Base-by-base conservation (phyloP, 2,888 invertebrate species). In the Xestia rhomboidea region DNA sequence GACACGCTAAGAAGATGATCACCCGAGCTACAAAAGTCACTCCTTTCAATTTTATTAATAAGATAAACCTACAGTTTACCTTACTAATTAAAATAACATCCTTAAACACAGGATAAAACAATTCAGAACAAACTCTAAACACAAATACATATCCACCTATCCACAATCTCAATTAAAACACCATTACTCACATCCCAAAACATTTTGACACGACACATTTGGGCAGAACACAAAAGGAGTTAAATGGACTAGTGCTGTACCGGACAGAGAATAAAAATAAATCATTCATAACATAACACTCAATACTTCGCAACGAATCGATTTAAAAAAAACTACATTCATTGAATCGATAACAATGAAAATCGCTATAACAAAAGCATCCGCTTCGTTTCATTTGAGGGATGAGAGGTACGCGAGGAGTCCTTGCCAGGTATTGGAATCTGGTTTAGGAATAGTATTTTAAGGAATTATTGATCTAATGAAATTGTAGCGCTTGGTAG, bases 311-410 rank as follows among this genome's bases (percentile, higher is more conserved):
- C 91, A 93, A 90, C 90, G 93, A 93, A 93, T 92, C 92, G 93
- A 94, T 94, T 95, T 92, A 92, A 93, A 95, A 93, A 95, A 95
- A 95, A 94, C 93, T 93, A 93, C 92, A 93, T 90, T 94, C 95
- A 94, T 95, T 95, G 95, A 95, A 95, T 95, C 91, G 92, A 92
- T 94, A 94, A 96, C 95, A 96, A 96, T 95, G 93, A 95, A 95
- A 94, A 93, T 95, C 90, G 93, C 92, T 92, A 92, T 94, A 94
- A 95, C 95, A 96, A 95, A 89, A 93, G 93, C 92, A 90, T 90
- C 87, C 86, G 90, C 86, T 84, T 70, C 73, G 74, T 79, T 82
- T 79, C 87, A 88, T 80, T 51, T 82, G 91, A 93, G 89, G 80
- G 57, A 91, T 46, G 83, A 82, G 85, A 81, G 75, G 44, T 69